phyloP scores from a whole-genome alignment of 2,888 invertebrate genomes.

The Heliconius sara region DNA sequence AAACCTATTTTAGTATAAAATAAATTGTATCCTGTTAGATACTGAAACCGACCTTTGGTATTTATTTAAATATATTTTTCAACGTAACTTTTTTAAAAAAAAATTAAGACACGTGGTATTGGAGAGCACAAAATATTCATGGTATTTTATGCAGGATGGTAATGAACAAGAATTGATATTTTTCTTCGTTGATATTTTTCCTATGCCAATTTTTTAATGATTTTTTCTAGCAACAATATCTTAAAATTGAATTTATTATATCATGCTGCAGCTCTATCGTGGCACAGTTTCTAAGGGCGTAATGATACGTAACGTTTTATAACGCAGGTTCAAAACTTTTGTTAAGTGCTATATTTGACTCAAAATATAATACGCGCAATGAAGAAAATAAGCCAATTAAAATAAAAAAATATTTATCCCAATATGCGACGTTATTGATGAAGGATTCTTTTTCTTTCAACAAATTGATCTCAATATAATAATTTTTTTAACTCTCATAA shows the following conservation, averaged over 20 bases:
- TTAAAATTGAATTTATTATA: neutral
- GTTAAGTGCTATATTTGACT: too few relatives aligned
- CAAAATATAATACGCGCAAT: too few relatives aligned
- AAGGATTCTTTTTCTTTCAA: too few relatives aligned
- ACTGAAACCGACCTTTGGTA: neutral
- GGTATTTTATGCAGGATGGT: neutral
- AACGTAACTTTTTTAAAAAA: too few relatives aligned
- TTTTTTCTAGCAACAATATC: neutral
- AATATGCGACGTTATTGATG: neutral
- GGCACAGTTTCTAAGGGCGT: too few relatives aligned
- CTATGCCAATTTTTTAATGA: too few relatives aligned
- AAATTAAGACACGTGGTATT: neutral
- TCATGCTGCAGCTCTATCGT: too few relatives aligned
- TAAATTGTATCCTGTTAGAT: neutral
- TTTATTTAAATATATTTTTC: neutral
- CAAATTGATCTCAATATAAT: neutral
- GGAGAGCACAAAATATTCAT: neutral
- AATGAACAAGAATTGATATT: neutral
- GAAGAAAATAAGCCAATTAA: neutral
- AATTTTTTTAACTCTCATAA: too few relatives aligned
- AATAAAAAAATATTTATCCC: neutral
- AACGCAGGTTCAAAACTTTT: too few relatives aligned
- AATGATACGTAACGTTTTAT: too few relatives aligned
- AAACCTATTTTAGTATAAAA: too few relatives aligned
- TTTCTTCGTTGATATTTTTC: neutral